Base-by-base conservation (phyloP, 2,797 vertebrate species). In the Rhabdomys pumilio region DNA sequence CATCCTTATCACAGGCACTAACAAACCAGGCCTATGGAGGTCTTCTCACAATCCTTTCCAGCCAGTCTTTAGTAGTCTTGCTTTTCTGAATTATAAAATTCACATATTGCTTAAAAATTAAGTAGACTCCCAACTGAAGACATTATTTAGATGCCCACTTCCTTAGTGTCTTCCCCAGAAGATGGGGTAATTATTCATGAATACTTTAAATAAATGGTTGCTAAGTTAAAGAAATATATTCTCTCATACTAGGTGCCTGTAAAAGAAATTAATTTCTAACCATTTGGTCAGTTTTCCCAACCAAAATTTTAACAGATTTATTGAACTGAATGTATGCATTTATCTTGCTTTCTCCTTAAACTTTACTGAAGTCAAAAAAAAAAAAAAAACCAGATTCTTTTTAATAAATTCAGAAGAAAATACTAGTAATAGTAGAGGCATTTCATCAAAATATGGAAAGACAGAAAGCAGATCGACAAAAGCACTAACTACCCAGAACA, bases 251-350 rank as follows among this genome's bases (percentile, higher is more conserved):
- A 63, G 10, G 44, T 87, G 31, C 31, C 57, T 94, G 72, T 63
- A 85, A 90, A 93, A 90, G 31, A 95, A 79, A 90, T 81, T 1
- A 24, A 91, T 13, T 82, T 89, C 73, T 65, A 95, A 19, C 20
- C 82, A 73, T 12, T 75, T 91, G 41, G 59, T 84, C 90, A 87
- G 17, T 84, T 84, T 88, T 1, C 7, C 12, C 50, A 96, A 38
- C 10, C 50, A 72, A 55, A 95, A 94, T 76, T 91, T 69, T 69
- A 95, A 93, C 34, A 86, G 88, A 95, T 87, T 90, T 12, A 84
- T 22, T 50, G 6, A 22, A 77, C 12, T 96, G 4, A 75, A 89
- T 44, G 73, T 50, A 79, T 9, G 17, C 22, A 93, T 83, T 87
- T 92, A 81, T 88, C 63, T 88, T 26, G n/a, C 63, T 94, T 38